Base-by-base conservation (phyloP, 92 coral and sea anemone species). In the Meandrina meandrites region DNA sequence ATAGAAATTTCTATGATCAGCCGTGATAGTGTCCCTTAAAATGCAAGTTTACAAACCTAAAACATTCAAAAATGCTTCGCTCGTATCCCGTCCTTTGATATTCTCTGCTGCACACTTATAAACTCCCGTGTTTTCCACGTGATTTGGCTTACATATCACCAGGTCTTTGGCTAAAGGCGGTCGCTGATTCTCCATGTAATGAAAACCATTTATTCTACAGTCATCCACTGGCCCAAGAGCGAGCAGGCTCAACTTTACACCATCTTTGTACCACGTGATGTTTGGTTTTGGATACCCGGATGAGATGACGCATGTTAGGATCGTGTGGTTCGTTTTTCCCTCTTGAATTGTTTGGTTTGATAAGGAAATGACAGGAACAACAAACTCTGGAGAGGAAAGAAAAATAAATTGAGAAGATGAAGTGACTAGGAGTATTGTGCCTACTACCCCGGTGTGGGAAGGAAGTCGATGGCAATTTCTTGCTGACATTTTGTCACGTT, bases 221-320 rank as follows among this genome's bases (percentile, higher is more conserved):
- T 76, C 68, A 17, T 85, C 88, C 76, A 17, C 48, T 27, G 88
- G 34, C 24, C 89, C 91, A 40, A 91, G 79, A 21, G 93, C 91
- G 21, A 87, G 80, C 34, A 90, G 93, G 79, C 70, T 74, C 45
- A 92, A 74, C 69, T 60, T 68, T 47, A 24, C 40, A 58, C 79
- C 93, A 51, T 90, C 86, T 81, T 90, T 93, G 92, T 89, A 91
- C 98, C 98, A 94, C 90, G 94, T 90, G 93, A 94, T 86, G 54
- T 84, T 81, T 34, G 98, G 98, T 57, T 68, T 77, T 68, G 98
- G 96, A 76, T 94, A 89, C 30, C 98, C 98, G 40, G 94, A 87
- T 45, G 79, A 31, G 60, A 94, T 86, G 42, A 42, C 76, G 78
- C 98, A 94, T n/a, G 87, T 81, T 27, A 94, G 57, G 4, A 31